Conservation (phyloP, 37 sponge, comb jelly and placozoan species). For the Agelas oroides region DNA sequence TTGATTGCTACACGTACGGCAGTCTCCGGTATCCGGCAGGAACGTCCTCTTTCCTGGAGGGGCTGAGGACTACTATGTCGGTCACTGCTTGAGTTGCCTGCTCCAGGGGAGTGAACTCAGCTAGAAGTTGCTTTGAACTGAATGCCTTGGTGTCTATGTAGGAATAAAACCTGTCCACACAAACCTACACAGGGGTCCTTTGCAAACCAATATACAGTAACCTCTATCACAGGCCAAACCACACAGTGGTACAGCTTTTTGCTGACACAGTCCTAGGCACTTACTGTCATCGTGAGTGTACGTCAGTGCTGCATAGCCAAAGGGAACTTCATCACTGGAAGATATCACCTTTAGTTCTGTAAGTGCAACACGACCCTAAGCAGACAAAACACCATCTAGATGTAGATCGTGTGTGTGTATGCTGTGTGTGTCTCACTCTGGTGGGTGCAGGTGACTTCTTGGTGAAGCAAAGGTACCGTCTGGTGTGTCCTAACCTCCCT, state of each 20-base stretch:
- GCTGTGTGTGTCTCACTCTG: conserved; percentile 12
- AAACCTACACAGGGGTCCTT: no score
- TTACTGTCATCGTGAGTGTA: conserved; percentile 74
- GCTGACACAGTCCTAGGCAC: background rate
- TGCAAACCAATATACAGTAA: no score
- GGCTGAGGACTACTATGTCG: conserved; percentile 57
- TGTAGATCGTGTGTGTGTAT: no score
- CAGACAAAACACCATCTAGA: no score
- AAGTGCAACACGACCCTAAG: conserved; percentile 59
- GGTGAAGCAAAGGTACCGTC: conserved; percentile 58
- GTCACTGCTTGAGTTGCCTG: conserved; percentile 35
- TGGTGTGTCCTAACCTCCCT: conserved; percentile 28
- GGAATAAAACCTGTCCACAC: no score
- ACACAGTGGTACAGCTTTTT: background rate
- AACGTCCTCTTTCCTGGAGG: conserved; percentile 45
- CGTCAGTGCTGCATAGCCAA: conserved; percentile 43
- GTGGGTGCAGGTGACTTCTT: conserved; percentile 40
- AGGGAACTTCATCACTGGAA: conserved; percentile 18
- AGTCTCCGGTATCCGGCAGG: conserved; percentile 54
- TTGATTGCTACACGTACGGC: no score
- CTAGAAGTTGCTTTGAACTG: conserved; percentile 35
- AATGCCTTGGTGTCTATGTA: conserved; percentile 54
- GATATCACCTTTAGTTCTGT: conserved; percentile 54
- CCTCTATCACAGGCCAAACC: no score
- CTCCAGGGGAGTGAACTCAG: conserved; percentile 40